Evolutionary conservation across 92 coral and sea anemone genomes (phyloP).

Genomic region (Umimayanthus kanabou): DNA sequence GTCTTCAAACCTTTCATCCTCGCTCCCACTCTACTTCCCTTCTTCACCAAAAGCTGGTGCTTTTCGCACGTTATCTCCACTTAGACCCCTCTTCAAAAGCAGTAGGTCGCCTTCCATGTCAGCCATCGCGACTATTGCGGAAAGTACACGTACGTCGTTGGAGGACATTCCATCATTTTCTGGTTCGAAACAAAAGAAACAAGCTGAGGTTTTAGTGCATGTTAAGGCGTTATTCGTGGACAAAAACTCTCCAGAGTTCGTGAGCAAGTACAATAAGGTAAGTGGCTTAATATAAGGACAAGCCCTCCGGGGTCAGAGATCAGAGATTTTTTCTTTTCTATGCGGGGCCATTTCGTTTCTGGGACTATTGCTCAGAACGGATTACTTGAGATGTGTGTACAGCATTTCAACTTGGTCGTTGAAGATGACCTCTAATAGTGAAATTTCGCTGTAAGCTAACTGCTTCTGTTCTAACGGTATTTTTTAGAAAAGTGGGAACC

Average conservation of each 20-base stretch:
- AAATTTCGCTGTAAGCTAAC: too few species aligned
- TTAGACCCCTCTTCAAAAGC: slow-evolving; percentile 83
- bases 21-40: slow-evolving; percentile 80
- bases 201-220: slow-evolving; percentile 70
- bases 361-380: too few species aligned
- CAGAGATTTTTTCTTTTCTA: too few species aligned
- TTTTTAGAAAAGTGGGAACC: too few species aligned
- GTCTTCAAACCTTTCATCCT: slow-evolving; percentile 72
- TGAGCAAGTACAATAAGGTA: slow-evolving; percentile 76
- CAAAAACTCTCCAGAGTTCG: slow-evolving; percentile 75
- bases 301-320: too few species aligned
- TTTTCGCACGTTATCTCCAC: slow-evolving; percentile 78
- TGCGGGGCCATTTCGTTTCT: too few species aligned
- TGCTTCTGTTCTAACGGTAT: background rate
- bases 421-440: background rate
- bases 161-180: slow-evolving; percentile 36
- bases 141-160: slow-evolving; percentile 38
- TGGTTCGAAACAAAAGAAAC: slow-evolving; percentile 44
- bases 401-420: too few species aligned
- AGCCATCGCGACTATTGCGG: slow-evolving; percentile 51
- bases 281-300: background rate
- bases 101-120: slow-evolving; percentile 68
- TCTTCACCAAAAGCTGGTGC: slow-evolving; percentile 63
- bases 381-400: too few species aligned
- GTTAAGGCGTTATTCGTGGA: slow-evolving; percentile 70